Conservation (phyloP, 2,888 invertebrate genomes). For the Lasioglossum marginatum region DNA sequence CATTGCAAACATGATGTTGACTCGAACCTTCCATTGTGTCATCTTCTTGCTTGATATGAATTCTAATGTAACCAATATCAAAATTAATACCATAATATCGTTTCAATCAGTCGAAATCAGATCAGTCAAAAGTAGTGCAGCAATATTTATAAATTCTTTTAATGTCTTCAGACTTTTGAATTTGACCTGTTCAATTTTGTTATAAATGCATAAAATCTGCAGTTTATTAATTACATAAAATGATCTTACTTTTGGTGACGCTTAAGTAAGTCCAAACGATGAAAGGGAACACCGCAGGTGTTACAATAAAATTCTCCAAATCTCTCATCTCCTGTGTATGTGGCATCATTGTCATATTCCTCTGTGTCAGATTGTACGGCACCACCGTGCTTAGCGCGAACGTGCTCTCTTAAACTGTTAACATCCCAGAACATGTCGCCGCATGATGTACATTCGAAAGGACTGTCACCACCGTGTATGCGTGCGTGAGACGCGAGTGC, state of each 20-base stretch:
- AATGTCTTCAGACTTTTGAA: not conserved
- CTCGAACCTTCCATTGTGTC: slow-evolving; percentile 78
- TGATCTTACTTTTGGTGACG: slow-evolving; percentile 87
- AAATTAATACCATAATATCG: slow-evolving; percentile 38
- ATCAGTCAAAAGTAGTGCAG: not conserved
- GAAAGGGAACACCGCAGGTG: slow-evolving; percentile 92
- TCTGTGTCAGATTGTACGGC: slow-evolving; percentile 77
- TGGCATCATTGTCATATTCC: slow-evolving; percentile 85
- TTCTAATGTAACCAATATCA: slow-evolving; percentile 70
- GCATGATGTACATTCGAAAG: slow-evolving; percentile 92
- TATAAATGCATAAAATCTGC: not conserved
- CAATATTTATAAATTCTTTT: not conserved
- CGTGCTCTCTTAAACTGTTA: slow-evolving; percentile 87
- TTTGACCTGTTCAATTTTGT: not conserved
- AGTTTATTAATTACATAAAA: not conserved
- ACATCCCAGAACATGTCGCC: slow-evolving; percentile 93
- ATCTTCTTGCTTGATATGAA: slow-evolving; percentile 82
- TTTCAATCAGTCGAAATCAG: too few species aligned
- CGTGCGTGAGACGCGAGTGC: slow-evolving; percentile 91
- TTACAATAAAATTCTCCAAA: slow-evolving; percentile 89
- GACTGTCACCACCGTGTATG: slow-evolving; percentile 92
- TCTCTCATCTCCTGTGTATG: slow-evolving; percentile 87
- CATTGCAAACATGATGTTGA: slow-evolving; percentile 89
- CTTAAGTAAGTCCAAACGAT: slow-evolving; percentile 90
- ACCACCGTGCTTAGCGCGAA: slow-evolving; percentile 87